Evolutionary conservation across 2,797 vertebrate genomes (phyloP).

Genomic region (Borostomias antarcticus): DNA sequence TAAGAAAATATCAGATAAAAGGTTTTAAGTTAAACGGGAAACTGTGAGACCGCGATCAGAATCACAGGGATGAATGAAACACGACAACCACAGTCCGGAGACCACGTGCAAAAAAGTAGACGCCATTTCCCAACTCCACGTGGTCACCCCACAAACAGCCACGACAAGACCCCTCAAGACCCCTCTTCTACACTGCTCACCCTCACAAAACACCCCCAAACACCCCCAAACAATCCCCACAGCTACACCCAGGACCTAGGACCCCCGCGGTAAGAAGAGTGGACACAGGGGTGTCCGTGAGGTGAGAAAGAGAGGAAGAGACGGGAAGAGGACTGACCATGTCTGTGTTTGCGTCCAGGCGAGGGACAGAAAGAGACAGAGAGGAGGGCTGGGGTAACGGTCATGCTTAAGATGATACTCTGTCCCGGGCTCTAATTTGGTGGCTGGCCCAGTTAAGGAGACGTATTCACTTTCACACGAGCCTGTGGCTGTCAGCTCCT

Average conservation of each 20-base stretch:
- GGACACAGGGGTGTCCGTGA: neutral
- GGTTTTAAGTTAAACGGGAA: neutral
- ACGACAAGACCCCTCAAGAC: too few species aligned
- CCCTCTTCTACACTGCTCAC: constrained; percentile 4
- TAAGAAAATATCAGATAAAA: too few species aligned
- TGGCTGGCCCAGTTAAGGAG: constrained; percentile 73
- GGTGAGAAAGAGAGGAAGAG: constrained; percentile 32
- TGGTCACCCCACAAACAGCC: constrained; percentile 19
- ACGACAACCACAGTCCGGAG: neutral
- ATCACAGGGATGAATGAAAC: neutral
- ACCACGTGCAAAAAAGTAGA: neutral
- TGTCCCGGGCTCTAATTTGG: constrained; percentile 86
- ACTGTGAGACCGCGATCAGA: neutral
- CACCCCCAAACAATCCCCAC: constrained; percentile 12
- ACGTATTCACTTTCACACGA: constrained; percentile 73
- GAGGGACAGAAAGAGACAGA: constrained; percentile 67
- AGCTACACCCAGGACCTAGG: constrained; percentile 12
- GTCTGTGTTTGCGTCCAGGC: constrained; percentile 56
- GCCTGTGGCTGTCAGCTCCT: constrained; percentile 58
- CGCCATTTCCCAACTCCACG: constrained; percentile 14
- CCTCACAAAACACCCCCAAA: neutral
- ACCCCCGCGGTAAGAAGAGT: constrained; percentile 7
- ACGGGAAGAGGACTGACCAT: constrained; percentile 81
- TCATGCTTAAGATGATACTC: constrained; percentile 75
- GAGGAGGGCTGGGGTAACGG: constrained; percentile 51